phyloP scores from a whole-genome alignment of 2,113 vertebrate species.

The Heptranchias perlo region DNA sequence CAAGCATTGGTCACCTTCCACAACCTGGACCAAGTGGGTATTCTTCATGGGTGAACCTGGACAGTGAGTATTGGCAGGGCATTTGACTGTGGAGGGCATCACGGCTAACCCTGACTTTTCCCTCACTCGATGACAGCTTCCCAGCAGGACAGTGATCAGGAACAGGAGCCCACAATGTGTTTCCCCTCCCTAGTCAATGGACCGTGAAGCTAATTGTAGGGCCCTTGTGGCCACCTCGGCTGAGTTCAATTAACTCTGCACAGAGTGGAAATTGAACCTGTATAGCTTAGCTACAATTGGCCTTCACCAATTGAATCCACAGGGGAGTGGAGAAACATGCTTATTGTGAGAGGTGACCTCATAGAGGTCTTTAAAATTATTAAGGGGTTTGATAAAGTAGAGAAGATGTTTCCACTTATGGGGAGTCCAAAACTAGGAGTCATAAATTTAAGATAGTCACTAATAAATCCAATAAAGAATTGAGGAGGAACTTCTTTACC shows the following conservation, averaged over 20 bases:
- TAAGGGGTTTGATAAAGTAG: no score
- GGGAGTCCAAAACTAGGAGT: no score
- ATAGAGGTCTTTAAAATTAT: neutral
- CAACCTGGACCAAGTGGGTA: neutral
- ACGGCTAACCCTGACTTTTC: neutral
- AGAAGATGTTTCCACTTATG: no score
- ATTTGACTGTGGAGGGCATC: neutral
- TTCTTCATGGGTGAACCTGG: neutral
- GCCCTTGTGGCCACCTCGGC: no score
- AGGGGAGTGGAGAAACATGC: no score
- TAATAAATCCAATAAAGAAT: neutral
- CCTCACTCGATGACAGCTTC: neutral
- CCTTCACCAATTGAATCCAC: no score
- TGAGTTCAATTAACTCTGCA: no score
- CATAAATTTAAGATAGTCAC: neutral
- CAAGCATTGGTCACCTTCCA: neutral
- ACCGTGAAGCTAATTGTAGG: no score
- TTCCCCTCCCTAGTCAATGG: no score
- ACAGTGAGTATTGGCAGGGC: no score
- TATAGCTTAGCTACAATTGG: no score
- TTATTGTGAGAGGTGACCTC: neutral
- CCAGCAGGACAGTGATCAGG: neutral
- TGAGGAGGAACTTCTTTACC: neutral
- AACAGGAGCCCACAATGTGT: neutral
- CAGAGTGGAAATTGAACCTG: no score